Evolutionary conservation across 2,797 vertebrate genomes (phyloP), one percentile per base, ranked within the genome.

Genomic region (Notolabrus celidotus): DNA sequence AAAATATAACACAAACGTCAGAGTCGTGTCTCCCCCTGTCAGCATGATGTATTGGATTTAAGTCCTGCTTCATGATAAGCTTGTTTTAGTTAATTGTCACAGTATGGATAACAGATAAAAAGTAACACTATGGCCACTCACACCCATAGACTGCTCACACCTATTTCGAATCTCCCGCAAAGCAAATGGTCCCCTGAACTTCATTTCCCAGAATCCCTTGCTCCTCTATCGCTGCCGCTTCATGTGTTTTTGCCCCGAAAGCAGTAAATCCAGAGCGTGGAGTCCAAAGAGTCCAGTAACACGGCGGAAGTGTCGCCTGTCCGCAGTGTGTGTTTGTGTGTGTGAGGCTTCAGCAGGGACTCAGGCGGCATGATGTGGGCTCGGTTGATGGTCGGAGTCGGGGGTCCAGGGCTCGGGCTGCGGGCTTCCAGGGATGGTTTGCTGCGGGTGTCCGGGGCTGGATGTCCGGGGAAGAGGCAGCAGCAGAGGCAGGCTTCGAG

Each of bases 191-290:
- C 11, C 7, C 0, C 33, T 10, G 1, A 59, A 93, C 94, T 94
- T 85, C 93, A 92, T 88, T 81, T 92, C 91, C 94, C 94, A 89
- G 6, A 78, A 91, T 68, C 1, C 91, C 41, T 25, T 74, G 77
- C 86, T 12, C 19, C 38, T 14, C 20, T 11, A 8, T 54, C 14
- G 6, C 39, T 4, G 11, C 8, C 50, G 22, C 62, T 82, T 59
- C 54, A 0, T 50, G 25, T 69, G 64, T 82, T 79, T 82, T 83
- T 78, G 67, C 77, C 57, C 63, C 62, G 81, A 81, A 57, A 67
- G 69, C 71, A 74, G 39, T 55, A 68, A 77, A 71, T 70, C 53
- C 61, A 9, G 17, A 19, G 79, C 42, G 61, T 68, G 41, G 67
- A 86, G 86, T 89, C 60, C 65, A 50, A 20, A 61, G 65, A 84